Conservation (phyloP, 1,140 invertebrate species). For the Sogatella furcifera region DNA sequence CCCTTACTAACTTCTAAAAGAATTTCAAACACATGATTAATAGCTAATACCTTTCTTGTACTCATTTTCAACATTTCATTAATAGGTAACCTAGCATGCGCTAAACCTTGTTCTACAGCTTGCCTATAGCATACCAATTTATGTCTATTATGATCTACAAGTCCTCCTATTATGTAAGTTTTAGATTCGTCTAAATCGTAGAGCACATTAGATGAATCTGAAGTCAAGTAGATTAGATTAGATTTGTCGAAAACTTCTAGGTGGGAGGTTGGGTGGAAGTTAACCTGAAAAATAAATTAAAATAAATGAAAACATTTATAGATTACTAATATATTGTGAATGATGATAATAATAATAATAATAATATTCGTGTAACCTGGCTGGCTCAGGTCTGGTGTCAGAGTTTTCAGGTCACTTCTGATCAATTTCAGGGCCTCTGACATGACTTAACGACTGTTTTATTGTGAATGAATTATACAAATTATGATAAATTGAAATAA, state of each 20-base stretch:
- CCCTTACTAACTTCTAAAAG: slow-evolving; percentile 65
- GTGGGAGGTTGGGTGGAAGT: slow-evolving; percentile 18
- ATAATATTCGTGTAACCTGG: too few species aligned
- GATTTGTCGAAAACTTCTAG: slow-evolving; percentile 41
- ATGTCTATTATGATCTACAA: slow-evolving; percentile 96
- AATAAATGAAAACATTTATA: too few species aligned
- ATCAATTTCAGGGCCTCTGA: too few species aligned
- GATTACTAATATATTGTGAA: too few species aligned
- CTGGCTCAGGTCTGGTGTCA: too few species aligned
- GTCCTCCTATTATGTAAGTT: slow-evolving; percentile 89
- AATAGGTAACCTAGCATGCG: slow-evolving; percentile 81
- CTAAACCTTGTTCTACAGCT: slow-evolving; percentile 64
- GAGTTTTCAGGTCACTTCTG: too few species aligned
- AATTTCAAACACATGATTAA: slow-evolving; percentile 96
- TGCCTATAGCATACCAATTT: slow-evolving; percentile 81
- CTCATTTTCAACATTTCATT: slow-evolving; percentile 86
- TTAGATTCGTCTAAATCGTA: slow-evolving; percentile 61
- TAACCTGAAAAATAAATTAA: slow-evolving; percentile 5
- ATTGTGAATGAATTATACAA: too few species aligned
- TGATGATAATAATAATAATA: too few species aligned
- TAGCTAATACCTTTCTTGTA: slow-evolving; percentile 85
- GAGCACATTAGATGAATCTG: slow-evolving; percentile 87
- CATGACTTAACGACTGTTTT: too few species aligned
- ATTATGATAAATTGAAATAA: too few species aligned
- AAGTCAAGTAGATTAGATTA: slow-evolving; percentile 81